Evolutionary conservation across 2,113 vertebrate genomes (phyloP).

Genomic region (Heptranchias perlo): DNA sequence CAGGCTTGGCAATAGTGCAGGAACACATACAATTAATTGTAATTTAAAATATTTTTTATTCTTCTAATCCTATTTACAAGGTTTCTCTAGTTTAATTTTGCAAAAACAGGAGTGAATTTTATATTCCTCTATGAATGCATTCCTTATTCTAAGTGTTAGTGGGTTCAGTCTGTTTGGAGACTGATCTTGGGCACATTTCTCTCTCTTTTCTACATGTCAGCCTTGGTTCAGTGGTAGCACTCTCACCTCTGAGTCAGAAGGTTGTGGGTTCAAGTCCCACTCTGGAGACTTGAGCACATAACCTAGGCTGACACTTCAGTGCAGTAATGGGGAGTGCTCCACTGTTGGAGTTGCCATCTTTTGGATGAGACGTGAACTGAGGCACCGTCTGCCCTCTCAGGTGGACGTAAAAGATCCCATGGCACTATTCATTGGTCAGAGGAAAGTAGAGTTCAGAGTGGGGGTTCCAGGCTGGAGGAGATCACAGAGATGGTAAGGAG

Average conservation of each 20-base stretch:
- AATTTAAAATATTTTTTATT: no score
- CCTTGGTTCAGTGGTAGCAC: neutral
- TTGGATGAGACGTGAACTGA: neutral
- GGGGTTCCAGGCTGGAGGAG: neutral
- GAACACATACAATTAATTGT: neutral
- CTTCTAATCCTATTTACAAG: no score
- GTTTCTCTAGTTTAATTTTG: no score
- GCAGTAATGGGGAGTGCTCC: neutral
- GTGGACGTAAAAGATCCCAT: neutral
- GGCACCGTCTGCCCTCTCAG: neutral
- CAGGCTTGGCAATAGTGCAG: neutral
- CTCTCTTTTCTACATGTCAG: neutral
- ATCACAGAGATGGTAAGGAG: neutral
- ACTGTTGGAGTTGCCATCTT: neutral
- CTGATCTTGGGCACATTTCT: neutral
- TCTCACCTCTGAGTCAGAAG: neutral
- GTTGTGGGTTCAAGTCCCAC: neutral
- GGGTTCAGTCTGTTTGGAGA: neutral
- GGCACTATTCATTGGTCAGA: neutral
- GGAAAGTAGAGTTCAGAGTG: neutral
- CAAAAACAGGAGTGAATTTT: neutral
- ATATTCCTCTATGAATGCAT: neutral
- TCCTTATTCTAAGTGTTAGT: neutral
- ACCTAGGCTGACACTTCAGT: neutral
- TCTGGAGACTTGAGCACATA: neutral